phyloP scores from a whole-genome alignment of 2,113 vertebrate genomes.

The human (Homo sapiens) region DNA sequence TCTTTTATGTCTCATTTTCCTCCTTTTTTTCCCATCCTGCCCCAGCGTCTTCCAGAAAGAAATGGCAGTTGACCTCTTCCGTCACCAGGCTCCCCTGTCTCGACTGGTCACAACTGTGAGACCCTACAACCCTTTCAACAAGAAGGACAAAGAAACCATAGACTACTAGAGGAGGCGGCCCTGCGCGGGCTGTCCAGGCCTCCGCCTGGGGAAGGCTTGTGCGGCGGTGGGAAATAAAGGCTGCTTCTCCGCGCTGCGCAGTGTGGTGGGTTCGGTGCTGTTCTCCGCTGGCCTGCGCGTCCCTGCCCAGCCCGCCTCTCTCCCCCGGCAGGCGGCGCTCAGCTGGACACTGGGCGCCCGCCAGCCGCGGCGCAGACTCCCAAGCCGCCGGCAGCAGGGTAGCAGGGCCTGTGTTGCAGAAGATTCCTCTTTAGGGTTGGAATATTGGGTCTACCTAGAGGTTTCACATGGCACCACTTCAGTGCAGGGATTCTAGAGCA shows the following conservation, averaged over 20 bases:
- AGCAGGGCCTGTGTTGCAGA: neutral
- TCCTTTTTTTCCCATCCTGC: neutral
- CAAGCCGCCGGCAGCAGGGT: neutral
- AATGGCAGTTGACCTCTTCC: conserved; percentile 28
- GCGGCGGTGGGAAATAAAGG: neutral
- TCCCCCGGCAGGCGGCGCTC: no score
- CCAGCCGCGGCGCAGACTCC: no score
- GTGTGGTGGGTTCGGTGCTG: no score
- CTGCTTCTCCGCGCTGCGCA: no score
- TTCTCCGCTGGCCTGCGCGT: no score
- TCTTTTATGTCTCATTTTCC: neutral
- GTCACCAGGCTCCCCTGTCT: conserved; percentile 60
- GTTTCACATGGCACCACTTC: fast-evolving
- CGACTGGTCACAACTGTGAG: conserved; percentile 58
- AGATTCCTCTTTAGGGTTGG: neutral
- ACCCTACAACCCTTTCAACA: conserved; percentile 76
- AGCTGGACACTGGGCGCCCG: no score
- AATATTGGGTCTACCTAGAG: neutral
- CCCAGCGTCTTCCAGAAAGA: conserved; percentile 25
- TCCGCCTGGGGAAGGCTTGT: no score
- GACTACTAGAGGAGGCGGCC: neutral
- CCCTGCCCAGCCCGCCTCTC: no score
- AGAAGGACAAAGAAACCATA: neutral
- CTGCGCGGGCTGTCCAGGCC: fast-evolving
- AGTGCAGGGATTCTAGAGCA: neutral